Base-by-base conservation (phyloP, 1,140 invertebrate genomes). In the Harlomillsia oculata region DNA sequence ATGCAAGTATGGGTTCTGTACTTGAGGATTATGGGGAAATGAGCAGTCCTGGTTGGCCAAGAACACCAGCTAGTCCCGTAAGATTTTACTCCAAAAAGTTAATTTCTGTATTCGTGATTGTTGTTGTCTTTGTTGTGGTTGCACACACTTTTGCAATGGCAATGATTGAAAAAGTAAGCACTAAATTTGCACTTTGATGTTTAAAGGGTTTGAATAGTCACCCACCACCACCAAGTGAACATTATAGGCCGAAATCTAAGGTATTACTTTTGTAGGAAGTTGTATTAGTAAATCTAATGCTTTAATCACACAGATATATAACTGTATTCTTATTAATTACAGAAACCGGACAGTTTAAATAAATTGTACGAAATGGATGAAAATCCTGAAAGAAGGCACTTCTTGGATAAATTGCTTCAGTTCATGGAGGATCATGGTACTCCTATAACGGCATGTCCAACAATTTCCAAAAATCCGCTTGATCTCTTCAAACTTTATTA, bases 331-430 rank as follows among this genome's bases (percentile, higher is more conserved):
- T 28, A 49, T 45, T 25, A 14, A 52, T 49, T 72, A 45, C 78
- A 90, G 83, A 89, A 89, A 78, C 85, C 85, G 63, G 87, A 90
- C 75, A 90, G 84, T 74, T 77, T 94, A 71, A 81, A 84, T 68
- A 94, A 95, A 74, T 76, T 97, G 66, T 96, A 93, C 72, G 93
- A 97, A 74, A 90, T 97, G 88, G 92, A 95, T 69, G 89, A 92
- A 67, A 88, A 89, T 71, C 88, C 89, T 40, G 92, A 96, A 65
- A 75, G 93, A 62, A n/a, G 56, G 29, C 36, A 52, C 36, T 63
- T 63, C 30, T 76, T 97, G 60, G 92, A 97, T 72, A 86, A 91
- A 71, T 76, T 97, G 65, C 80, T 96, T 55, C 78, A 81, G 53
- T 97, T 91, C 72, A 91, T 96, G 84, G 93, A 97, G 72, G 89